A percentile compares a stretch with the other conserved stretches of the same genome.
Evolutionary conservation across 64 coral and sea anemone species (phyloP).

Genomic region (Porites lutea): DNA sequence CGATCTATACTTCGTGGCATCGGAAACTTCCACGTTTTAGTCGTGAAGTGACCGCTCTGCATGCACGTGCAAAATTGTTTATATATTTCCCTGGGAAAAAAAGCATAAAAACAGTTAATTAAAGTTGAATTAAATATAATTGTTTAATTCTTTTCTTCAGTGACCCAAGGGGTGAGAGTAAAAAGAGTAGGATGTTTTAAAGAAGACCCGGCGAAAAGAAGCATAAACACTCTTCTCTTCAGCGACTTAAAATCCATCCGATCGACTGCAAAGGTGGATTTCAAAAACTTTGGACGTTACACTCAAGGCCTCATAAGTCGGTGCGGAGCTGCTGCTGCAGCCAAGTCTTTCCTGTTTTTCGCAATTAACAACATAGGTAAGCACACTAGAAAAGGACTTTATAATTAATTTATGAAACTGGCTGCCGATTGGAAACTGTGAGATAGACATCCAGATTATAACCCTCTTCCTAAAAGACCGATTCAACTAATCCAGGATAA

Average conservation of each 20-base stretch:
- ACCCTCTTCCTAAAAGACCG: too few relatives aligned
- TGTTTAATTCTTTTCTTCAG: background rate
- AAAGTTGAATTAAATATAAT: too few relatives aligned
- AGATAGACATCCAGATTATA: too few relatives aligned
- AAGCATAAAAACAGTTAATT: too few relatives aligned
- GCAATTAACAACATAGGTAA: background rate
- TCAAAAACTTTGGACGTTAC: background rate
- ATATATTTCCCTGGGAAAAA: too few relatives aligned
- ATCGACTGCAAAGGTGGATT: constrained; percentile 15
- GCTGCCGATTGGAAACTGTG: background rate
- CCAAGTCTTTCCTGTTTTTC: background rate
- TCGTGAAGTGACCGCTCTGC: too few relatives aligned
- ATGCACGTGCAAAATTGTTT: too few relatives aligned
- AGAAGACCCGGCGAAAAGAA: background rate
- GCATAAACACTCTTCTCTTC: background rate
- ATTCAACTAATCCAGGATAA: too few relatives aligned
- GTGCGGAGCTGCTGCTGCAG: background rate
- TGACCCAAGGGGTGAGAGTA: background rate
- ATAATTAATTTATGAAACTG: background rate
- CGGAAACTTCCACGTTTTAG: too few relatives aligned
- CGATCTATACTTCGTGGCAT: too few relatives aligned
- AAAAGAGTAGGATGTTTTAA: constrained; percentile 46
- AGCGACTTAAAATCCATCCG: background rate
- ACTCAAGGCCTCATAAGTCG: background rate
- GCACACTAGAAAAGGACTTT: background rate